These are phyloP conservation scores for Drosophila cardini DNA, from an alignment of 1,140 invertebrate genomes.

Conservation along the genomic window DNA sequence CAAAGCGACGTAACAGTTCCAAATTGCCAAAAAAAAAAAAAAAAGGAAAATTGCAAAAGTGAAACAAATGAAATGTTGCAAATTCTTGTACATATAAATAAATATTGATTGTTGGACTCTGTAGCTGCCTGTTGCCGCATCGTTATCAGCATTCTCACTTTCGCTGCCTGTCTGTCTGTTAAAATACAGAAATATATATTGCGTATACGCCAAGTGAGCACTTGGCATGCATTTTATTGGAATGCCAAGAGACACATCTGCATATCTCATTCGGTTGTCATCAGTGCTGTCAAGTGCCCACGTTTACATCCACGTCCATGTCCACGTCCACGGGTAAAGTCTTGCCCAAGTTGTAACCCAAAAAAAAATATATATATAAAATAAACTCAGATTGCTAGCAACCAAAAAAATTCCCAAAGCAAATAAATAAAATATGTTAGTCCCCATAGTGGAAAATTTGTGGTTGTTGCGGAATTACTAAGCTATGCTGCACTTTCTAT, in stretches of 20 bases:
- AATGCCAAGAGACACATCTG: conserved; percentile 54
- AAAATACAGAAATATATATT: conserved; percentile 49
- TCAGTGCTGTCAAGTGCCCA: conserved; percentile 59
- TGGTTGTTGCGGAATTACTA: neutral
- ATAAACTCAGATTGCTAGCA: conserved; percentile 10
- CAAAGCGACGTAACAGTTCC: conserved; percentile 35
- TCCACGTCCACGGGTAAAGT: conserved; percentile 33
- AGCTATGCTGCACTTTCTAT: neutral
- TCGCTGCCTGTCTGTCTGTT: conserved; percentile 25
- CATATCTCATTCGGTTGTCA: conserved; percentile 53
- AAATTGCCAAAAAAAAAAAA: conserved; percentile 45
- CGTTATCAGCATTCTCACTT: conserved; percentile 5
- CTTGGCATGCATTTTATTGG: conserved; percentile 60
- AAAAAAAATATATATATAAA: neutral
- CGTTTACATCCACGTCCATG: conserved; percentile 44
- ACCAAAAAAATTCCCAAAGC: conserved; percentile 11
- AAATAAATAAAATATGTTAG: conserved; percentile 8
- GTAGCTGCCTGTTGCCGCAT: conserved; percentile 18
- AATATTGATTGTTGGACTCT: conserved; percentile 20
- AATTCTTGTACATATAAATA: neutral
- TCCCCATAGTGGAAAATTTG: neutral
- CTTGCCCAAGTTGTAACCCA: neutral
- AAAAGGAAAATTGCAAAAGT: neutral
- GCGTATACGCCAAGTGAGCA: conserved; percentile 59
- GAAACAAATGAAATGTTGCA: neutral